These are phyloP conservation scores for Epizoanthus fatuus DNA, from an alignment of 92 coral and sea anemone genomes.

Conservation along the genomic window DNA sequence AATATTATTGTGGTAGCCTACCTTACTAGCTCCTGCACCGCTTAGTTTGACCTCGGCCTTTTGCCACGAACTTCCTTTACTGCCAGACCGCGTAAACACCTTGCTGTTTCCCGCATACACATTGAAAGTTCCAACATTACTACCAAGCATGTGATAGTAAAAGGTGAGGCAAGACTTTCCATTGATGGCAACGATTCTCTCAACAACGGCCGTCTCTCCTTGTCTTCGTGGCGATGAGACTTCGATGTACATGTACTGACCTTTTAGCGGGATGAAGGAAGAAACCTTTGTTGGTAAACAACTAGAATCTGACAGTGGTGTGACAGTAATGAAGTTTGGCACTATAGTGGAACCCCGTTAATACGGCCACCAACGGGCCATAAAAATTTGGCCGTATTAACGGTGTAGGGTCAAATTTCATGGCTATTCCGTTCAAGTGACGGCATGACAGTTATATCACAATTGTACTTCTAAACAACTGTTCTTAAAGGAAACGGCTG, in stretches of 20 bases:
- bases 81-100: neutral
- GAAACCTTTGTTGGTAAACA: neutral
- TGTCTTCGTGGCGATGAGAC: neutral
- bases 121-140: neutral
- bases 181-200: neutral
- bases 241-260: neutral
- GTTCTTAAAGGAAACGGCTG: too few relatives aligned
- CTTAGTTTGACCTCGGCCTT: neutral
- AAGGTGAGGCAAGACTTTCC: constrained; percentile 4
- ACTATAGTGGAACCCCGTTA: neutral
- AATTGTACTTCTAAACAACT: too few relatives aligned
- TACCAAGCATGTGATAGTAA: neutral
- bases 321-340: neutral
- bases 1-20: too few relatives aligned
- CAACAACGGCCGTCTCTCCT: neutral
- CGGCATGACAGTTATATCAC: too few relatives aligned
- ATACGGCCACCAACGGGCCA: too few relatives aligned
- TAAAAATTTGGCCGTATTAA: too few relatives aligned
- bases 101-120: neutral
- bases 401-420: too few relatives aligned
- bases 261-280: neutral
- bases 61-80: neutral
- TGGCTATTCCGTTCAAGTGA: too few relatives aligned
- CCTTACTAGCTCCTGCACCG: too few relatives aligned
- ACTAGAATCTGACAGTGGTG: neutral